These are phyloP conservation scores for Entomobrya proxima DNA, from an alignment of 2,888 invertebrate genomes.

Conservation along the genomic window DNA sequence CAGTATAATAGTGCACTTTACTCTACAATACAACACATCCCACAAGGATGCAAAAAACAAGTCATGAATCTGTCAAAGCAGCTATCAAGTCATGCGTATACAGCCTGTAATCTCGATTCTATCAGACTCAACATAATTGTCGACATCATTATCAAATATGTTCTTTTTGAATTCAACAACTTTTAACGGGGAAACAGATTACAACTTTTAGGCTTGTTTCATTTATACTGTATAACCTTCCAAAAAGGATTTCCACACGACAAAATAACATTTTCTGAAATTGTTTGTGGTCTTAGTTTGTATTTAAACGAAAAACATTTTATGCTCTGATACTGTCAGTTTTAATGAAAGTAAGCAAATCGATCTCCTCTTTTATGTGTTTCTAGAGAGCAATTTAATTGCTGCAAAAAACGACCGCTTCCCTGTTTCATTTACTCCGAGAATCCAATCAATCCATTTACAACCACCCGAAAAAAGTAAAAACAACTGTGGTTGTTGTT, in stretches of 20 bases:
- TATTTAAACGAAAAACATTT: background rate
- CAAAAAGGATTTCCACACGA: background rate
- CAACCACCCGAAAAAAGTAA: background rate
- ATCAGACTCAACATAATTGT: background rate
- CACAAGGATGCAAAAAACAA: background rate
- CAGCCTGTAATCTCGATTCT: background rate
- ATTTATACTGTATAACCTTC: background rate
- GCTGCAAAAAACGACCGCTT: slow-evolving; percentile 51
- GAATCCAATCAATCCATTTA: slow-evolving; percentile 47
- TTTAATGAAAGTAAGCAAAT: slow-evolving; percentile 39
- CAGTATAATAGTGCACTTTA: background rate
- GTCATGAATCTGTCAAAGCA: slow-evolving; percentile 21
- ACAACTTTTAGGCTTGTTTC: background rate
- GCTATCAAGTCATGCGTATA: background rate
- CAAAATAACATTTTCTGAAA: background rate
- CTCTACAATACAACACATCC: background rate
- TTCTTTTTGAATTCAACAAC: background rate
- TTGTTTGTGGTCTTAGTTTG: background rate
- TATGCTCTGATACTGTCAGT: slow-evolving; percentile 1
- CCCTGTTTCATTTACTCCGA: slow-evolving; percentile 20
- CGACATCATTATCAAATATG: slow-evolving; percentile 1
- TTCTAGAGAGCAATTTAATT: slow-evolving; percentile 64
- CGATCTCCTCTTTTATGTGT: slow-evolving; percentile 54
- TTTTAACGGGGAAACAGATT: background rate
- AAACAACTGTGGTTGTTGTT: background rate